These are phyloP conservation scores for Paragorgia papillata DNA, from an alignment of 92 coral and sea anemone genomes.

Conservation along the genomic window DNA sequence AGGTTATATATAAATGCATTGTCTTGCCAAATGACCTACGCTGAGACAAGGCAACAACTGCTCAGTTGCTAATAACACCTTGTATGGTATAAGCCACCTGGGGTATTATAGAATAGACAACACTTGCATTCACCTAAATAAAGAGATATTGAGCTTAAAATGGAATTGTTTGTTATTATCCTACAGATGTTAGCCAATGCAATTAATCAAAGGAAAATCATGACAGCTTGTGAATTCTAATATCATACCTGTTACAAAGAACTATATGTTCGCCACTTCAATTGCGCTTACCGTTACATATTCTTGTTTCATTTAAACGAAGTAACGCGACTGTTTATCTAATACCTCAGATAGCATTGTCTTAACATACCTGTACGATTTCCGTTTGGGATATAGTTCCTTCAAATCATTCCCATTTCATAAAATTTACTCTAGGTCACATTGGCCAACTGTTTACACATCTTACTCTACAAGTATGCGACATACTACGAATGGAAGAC, in stretches of 20 bases:
- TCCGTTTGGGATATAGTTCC: no score
- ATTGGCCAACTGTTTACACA: neutral
- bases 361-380: no score
- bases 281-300: neutral
- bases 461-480: neutral
- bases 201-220: constrained; percentile 16
- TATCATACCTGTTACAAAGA: constrained; percentile 17
- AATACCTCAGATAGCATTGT: no score
- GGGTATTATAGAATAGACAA: constrained; percentile 21
- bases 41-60: constrained; percentile 10
- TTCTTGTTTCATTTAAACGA: neutral
- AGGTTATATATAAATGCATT: neutral
- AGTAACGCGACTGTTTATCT: no score
- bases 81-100: constrained; percentile 32
- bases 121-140: constrained; percentile 10
- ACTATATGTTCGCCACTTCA: neutral
- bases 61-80: constrained; percentile 1
- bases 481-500: neutral
- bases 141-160: constrained; percentile 27
- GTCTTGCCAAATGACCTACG: constrained; percentile 29
- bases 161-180: constrained; percentile 30
- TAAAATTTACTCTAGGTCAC: no score
- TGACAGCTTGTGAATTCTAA: constrained; percentile 20
- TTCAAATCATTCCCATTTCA: no score
- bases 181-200: constrained; percentile 19